A percentile compares a stretch with the other conserved stretches of the same genome.
Conservation (phyloP, 2,797 vertebrate species). For the Macroramphosus scolopax region DNA sequence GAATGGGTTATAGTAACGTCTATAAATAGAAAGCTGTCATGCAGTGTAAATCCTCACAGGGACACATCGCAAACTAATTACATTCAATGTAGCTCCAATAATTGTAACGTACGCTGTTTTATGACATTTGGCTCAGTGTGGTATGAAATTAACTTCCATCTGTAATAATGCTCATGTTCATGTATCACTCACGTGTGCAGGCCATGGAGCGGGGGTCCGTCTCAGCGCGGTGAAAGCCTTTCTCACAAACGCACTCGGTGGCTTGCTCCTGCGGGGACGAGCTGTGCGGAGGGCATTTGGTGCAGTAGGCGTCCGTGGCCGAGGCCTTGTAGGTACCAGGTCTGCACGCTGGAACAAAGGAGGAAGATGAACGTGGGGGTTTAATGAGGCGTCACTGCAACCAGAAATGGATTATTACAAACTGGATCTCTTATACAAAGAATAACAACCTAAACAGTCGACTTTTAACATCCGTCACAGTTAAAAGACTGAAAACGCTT, state of each 20-base stretch:
- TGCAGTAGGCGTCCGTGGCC: conserved; percentile 81
- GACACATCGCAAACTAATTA: conserved; percentile 22
- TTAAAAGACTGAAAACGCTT: too few relatives aligned
- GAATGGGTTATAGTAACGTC: conserved; percentile 8
- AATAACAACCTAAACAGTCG: too few relatives aligned
- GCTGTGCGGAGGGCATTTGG: conserved; percentile 83
- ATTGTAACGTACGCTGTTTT: conserved; percentile 9
- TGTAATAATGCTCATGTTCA: conserved; percentile 8
- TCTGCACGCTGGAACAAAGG: conserved; percentile 70
- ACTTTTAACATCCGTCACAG: too few relatives aligned
- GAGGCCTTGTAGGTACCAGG: conserved; percentile 83
- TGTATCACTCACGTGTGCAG: conserved; percentile 80
- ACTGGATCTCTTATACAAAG: too few relatives aligned
- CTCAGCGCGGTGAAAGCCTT: conserved; percentile 79
- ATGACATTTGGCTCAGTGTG: conserved; percentile 1
- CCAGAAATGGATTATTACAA: too few relatives aligned
- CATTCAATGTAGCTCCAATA: conserved; percentile 21
- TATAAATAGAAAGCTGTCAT: conserved; percentile 12
- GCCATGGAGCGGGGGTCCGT: conserved; percentile 80
- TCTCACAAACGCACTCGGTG: conserved; percentile 79
- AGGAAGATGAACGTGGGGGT: conserved; percentile 18
- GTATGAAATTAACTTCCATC: conserved; percentile 7
- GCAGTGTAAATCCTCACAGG: conserved; percentile 10
- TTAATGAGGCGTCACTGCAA: too few relatives aligned
- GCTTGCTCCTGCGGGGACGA: conserved; percentile 78